Base-by-base conservation (phyloP, 2,888 invertebrate species). In the Neria commutata region DNA sequence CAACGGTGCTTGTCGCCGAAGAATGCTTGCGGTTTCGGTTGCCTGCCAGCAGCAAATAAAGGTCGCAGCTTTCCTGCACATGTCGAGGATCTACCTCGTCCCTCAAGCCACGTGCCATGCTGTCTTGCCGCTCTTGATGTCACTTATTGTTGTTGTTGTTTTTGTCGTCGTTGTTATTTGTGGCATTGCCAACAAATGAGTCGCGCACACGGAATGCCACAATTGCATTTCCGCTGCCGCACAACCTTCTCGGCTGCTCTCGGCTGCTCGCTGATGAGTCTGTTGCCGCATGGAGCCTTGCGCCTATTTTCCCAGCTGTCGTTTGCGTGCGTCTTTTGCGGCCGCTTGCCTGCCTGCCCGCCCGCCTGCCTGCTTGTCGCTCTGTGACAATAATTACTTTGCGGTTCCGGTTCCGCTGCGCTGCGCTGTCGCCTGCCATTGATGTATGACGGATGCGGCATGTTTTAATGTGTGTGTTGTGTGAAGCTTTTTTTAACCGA, bases 341-440 rank as follows among this genome's bases (percentile, higher is more conserved):
- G 45, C 45, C 11, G 45, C 19, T 45, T 21, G 45, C 25, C 25
- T n/a, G n/a, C n/a, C n/a, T n/a, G 6, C 11, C 6, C 5, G 11
- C 11, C 11, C 29, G 11, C 29, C 29, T 11, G 11, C 29, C 29
- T 29, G n/a, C 29, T 29, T 29, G 8, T 37, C 21, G 14, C 33
- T 56, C 52, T 59, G 62, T 56, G 58, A 62, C 59, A 66, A 61
- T 64, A 66, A 64, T 66, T 64, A 66, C 58, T 63, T 66, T 66
- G 66, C 42, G 64, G 60, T 63, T 56, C 48, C 40, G 42, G 3
- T 8, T 17, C 6, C 5, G 47, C 34, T 47, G 29, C 45, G 29
- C 3, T 21, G 26, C 29, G 29, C 37, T n/a, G 37, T n/a, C 16
- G 37, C 37, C 4, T n/a, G 8, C 6, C 40, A 48, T 48, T 55